Base-by-base conservation (phyloP, 2,113 vertebrate species). In the Puffinus mauretanicus region DNA sequence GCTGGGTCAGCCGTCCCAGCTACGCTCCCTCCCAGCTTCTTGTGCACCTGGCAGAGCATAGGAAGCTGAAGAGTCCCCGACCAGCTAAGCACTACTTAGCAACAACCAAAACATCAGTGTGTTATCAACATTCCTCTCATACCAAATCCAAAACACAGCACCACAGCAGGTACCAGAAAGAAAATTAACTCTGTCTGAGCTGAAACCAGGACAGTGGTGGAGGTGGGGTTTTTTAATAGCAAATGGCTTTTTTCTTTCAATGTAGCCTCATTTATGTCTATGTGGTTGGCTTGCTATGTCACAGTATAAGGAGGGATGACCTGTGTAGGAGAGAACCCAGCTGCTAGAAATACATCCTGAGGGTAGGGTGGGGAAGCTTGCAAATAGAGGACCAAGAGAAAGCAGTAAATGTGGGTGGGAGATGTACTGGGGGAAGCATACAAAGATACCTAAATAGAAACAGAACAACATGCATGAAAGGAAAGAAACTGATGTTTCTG, bases 311-410 rank as follows among this genome's bases (percentile, higher is more conserved):
- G 34, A 82, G 73, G 62, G 51, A 20, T 93, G 96, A 94, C 71
- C 85, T 95, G 93, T 82, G 94, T 95, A 46, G 93, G 93, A 97
- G 93, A 92, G 81, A 92, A 69, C 40, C 16, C 79, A 84, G 84
- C 84, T 89, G 91, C 78, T 65, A 76, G 60, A 94, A 95, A 62
- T 81, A 26, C 40, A 40, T 78, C 76, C 72, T 79, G 52, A 21
- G 65, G 49, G 32, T 24, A 84, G 69, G 57, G 27, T 64, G n/a
- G 70, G 47, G 47, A 82, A 76, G 62, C 13, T 21, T 83, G 65
- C 83, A 82, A 62, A 71, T 26, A 76, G 55, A 73, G 57, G 21
- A 34, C 17, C 3, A 11, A 84, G 60, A 82, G 81, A 86, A 73
- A 80, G 62, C 81, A 93, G 40, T 58, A 25, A 61, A 72, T 5